These are phyloP conservation scores for Penaeus japonicus DNA, from an alignment of 1,140 invertebrate species.

Conservation along the genomic window DNA sequence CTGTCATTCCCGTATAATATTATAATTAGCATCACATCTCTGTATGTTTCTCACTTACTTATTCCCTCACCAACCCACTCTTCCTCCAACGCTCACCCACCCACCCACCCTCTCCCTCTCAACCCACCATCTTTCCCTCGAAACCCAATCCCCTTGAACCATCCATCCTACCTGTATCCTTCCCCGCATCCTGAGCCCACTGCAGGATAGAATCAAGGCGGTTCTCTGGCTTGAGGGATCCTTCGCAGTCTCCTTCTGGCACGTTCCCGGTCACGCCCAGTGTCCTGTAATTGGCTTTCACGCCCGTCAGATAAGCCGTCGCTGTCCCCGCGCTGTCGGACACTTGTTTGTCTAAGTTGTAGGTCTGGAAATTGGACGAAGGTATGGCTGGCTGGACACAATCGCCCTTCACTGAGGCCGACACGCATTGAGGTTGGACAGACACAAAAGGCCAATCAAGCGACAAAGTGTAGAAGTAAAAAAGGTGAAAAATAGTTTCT, in stretches of 20 bases:
- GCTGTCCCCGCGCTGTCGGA: slow-evolving; percentile 89
- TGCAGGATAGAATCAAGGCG: slow-evolving; percentile 63
- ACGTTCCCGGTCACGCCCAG: slow-evolving; percentile 81
- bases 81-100: no score
- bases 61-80: no score
- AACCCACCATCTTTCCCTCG: background rate
- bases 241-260: slow-evolving; percentile 71
- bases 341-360: slow-evolving; percentile 85
- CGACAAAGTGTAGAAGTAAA: no score
- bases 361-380: slow-evolving; percentile 74
- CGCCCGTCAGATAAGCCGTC: slow-evolving; percentile 84
- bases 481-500: no score
- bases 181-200: slow-evolving; percentile 75
- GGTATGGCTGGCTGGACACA: background rate
- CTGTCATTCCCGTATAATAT: no score
- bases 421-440: background rate
- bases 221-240: slow-evolving; percentile 70
- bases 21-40: no score
- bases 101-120: no score
- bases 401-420: background rate
- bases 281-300: slow-evolving; percentile 83
- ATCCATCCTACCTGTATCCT: slow-evolving; percentile 73
- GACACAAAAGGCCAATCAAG: background rate
- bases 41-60: no score
- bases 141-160: slow-evolving; percentile 49